Conservation (phyloP, 2,888 invertebrate species). For the Onchidella celtica region DNA sequence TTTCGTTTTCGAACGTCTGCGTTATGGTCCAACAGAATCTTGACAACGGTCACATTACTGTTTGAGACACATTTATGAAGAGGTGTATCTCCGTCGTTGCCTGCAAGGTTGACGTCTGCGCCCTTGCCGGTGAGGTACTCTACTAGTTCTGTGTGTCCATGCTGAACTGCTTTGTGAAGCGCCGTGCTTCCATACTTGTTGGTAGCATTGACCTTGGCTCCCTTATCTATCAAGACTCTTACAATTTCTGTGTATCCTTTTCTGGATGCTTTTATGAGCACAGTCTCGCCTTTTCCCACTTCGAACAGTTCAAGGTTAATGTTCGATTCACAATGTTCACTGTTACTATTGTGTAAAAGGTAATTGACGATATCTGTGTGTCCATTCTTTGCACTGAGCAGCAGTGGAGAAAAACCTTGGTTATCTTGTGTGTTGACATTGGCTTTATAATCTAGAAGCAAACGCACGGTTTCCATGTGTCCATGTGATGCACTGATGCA, state of each 20-base stretch:
- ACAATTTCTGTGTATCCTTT: background rate
- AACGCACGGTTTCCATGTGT: background rate
- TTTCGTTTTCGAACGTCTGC: background rate
- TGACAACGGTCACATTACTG: background rate
- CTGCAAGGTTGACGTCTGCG: background rate
- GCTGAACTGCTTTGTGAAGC: background rate
- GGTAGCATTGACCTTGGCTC: conserved; percentile 12
- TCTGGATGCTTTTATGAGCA: background rate
- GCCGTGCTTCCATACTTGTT: conserved; percentile 11
- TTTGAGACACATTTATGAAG: background rate
- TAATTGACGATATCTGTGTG: background rate
- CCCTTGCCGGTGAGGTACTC: background rate
- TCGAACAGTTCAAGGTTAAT: conserved; percentile 5
- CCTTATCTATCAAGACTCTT: background rate
- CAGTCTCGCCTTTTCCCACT: background rate
- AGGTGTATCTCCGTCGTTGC: conserved; percentile 13
- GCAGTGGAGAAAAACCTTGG: background rate
- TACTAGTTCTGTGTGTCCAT: conserved; percentile 7
- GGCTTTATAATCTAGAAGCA: background rate
- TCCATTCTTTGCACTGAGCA: background rate
- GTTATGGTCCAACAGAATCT: background rate
- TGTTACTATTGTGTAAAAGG: background rate
- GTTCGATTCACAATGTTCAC: no score
- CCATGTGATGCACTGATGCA: background rate
- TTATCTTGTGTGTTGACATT: background rate